phyloP scores from a whole-genome alignment of 2,797 vertebrate genomes.

The Pampus argenteus region DNA sequence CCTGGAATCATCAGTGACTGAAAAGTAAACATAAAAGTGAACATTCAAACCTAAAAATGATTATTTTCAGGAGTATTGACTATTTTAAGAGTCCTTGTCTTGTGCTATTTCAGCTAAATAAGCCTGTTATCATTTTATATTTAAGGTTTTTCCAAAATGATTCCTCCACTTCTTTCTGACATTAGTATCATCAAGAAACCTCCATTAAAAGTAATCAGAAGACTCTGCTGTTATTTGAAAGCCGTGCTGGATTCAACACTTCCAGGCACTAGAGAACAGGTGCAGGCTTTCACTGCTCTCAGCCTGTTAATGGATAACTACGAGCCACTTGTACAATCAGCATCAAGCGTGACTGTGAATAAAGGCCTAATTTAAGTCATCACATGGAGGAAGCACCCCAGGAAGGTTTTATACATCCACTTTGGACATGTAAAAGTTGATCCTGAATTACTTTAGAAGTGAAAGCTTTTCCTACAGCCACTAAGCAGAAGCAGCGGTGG shows the following conservation, averaged over 20 bases:
- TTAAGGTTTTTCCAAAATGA: too few species aligned
- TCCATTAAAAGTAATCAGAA: slow-evolving; percentile 4
- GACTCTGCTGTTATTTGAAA: slow-evolving; percentile 1
- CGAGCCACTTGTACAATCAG: slow-evolving; percentile 43
- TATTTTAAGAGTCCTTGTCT: not conserved
- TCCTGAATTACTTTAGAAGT: slow-evolving; percentile 12
- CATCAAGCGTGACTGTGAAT: slow-evolving; percentile 36
- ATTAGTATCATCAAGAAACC: slow-evolving; percentile 3
- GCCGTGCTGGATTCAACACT: not conserved
- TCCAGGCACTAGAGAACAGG: slow-evolving; percentile 31
- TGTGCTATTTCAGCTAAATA: not conserved
- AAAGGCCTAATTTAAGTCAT: slow-evolving; percentile 42
- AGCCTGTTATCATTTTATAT: too few species aligned
- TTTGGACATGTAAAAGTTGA: not conserved
- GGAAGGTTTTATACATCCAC: slow-evolving; percentile 27
- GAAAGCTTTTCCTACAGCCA: slow-evolving; percentile 13
- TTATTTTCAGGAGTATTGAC: not conserved
- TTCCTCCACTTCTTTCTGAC: slow-evolving; percentile 13
- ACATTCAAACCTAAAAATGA: not conserved
- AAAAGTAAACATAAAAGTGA: not conserved
- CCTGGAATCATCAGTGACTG: not conserved
- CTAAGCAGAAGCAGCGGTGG: slow-evolving; percentile 14
- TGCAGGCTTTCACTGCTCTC: slow-evolving; percentile 38
- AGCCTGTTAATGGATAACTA: slow-evolving; percentile 33
- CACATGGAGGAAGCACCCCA: slow-evolving; percentile 17